These are phyloP conservation scores for Listronotus oregonensis DNA, from an alignment of 1,140 invertebrate species.

Conservation along the genomic window DNA sequence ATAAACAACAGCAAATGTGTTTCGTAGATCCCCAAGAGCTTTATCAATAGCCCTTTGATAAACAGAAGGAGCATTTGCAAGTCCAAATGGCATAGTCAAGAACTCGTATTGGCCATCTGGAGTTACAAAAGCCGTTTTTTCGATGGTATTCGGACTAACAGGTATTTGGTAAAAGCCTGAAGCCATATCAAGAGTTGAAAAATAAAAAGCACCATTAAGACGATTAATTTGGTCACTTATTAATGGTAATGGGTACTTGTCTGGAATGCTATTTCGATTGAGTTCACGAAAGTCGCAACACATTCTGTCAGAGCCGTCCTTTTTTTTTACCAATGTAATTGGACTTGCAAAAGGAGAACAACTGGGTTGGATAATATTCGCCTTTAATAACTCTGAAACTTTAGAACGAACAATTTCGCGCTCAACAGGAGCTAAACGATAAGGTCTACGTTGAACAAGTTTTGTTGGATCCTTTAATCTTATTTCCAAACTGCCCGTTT, in stretches of 20 bases:
- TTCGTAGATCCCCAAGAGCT: constrained; percentile 19
- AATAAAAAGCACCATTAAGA: constrained; percentile 36
- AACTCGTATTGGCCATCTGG: constrained; percentile 47
- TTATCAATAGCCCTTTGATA: no score
- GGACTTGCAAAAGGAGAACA: constrained; percentile 18
- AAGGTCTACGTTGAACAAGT: constrained; percentile 12
- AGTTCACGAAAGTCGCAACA: constrained; percentile 38
- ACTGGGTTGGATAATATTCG: constrained; percentile 12
- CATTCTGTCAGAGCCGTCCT: constrained; percentile 42
- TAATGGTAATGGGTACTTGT: constrained; percentile 45
- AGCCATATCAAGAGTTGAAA: constrained; percentile 45
- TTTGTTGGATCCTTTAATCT: constrained; percentile 13
- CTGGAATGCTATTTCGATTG: constrained; percentile 38
- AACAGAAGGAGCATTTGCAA: constrained; percentile 45
- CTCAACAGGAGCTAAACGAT: constrained; percentile 8
- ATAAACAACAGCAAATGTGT: constrained; percentile 28
- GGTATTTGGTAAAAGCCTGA: no score
- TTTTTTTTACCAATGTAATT: constrained; percentile 20
- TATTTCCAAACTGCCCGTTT: constrained; percentile 10
- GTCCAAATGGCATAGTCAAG: constrained; percentile 44
- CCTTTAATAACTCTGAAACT: constrained; percentile 9
- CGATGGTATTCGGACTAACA: no score
- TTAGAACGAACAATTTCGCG: constrained; percentile 13
- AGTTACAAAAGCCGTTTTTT: no score
- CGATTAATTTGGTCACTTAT: constrained; percentile 42